Evolutionary conservation across 2,888 invertebrate genomes (phyloP), one percentile per base, ranked within the genome.

Genomic region (Acleris holmiana): DNA sequence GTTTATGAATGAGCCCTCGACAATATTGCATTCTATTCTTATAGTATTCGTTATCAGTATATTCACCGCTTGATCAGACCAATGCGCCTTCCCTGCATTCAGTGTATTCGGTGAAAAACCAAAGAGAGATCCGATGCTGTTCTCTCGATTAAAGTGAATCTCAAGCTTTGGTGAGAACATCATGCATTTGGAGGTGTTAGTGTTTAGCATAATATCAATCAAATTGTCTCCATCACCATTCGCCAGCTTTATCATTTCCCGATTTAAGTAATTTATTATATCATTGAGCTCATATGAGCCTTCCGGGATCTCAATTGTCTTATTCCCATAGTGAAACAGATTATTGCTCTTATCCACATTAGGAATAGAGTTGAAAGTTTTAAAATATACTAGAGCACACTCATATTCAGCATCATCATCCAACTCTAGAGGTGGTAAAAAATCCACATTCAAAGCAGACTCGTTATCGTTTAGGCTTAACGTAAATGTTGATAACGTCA

Each of bases 21-120:
- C 54, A n/a, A 67, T 67, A 13, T 48, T 67, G 6, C 67, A 67
- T 13, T 67, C 67, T 54, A 67, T 54, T 67, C 67, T 68, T 68
- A 65, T 67, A 64, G 61, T 35, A 13, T 64, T 67, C 2, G 61
- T 67, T 8, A 59, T 44, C 4, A 55, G 50, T 50, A 61, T 61
- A 8, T 61, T 15, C 4, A 55, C 15, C 10, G 49, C 4, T 29
- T n/a, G 4, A 41, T 55, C 55, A 0, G 55, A 61, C 49, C 41
- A 47, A 40, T 61, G 53, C 1, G 23, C 4, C 13, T 4, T 13
- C 2, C 46, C 29, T 0, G 17, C 47, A n/a, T 40, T 35, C 10
- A 59, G 50, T 1, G 15, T 19, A 6, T 23, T 25, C 0, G 25
- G 8, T 13, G 59, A 44, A 17, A 44, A 59, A 1, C 50, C 59